Base-by-base conservation (phyloP, 2,113 vertebrate genomes). In the Gnathonemus echidnorhynchus region DNA sequence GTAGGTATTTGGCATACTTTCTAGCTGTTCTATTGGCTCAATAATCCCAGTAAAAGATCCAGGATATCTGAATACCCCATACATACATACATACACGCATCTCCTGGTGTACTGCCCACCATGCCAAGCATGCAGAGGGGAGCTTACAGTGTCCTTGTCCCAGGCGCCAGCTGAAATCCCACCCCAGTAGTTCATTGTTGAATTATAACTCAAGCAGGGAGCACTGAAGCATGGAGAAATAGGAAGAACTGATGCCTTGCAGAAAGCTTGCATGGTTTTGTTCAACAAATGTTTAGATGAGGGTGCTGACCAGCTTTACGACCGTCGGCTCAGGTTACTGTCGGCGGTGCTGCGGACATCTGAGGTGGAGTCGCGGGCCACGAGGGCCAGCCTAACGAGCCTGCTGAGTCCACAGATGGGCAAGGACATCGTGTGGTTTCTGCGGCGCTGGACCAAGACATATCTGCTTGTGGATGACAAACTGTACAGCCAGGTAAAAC, bases 331-430 rank as follows among this genome's bases (percentile, higher is more conserved):
- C 95, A 99, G 98, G 96, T 95, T 99, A 90, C 95, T 99, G 91
- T 98, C 98, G 62, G 98, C 98, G 0, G 95, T 99, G 92, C 93
- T 99, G 90, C 96, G 98, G 94, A 98, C 98, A 21, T 99, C 98
- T 49, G 98, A 99, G 96, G 98, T 99, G 80, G 98, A 99, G 93
- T 99, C 98, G 91, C 95, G 98, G 93, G 98, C 98, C 89, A 98
- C 98, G 91, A 97, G 98, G 93, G 98, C 98, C 80, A 97, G 97
- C 92, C 96, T 99, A 90, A 99, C 97, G 0, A 95, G 97, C 92
- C 97, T 99, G 90, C 95, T 99, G 91, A 99, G 98, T 91, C 98
- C 98, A 3, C 98, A 99, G 94, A 99, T 99, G 98, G 98, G 98
- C 27, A 99, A 99, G 92, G 98, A 99, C 94, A 98, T 99, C 89